These are phyloP conservation scores for Lontra canadensis DNA, from an alignment of 2,113 vertebrate species.

Conservation along the genomic window DNA sequence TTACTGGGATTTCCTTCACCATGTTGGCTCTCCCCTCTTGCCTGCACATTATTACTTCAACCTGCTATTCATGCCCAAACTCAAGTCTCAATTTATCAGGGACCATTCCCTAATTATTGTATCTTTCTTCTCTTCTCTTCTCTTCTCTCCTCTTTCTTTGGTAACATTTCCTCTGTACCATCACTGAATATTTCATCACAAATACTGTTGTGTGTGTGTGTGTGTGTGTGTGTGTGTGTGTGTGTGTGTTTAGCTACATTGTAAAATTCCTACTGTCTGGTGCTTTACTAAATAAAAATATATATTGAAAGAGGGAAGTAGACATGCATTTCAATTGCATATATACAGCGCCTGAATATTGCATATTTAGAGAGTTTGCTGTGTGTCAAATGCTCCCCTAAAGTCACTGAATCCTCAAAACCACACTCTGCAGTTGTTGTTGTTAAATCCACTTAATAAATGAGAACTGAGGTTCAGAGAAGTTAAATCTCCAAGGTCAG, in stretches of 20 bases:
- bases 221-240: neutral
- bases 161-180: neutral
- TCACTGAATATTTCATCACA: neutral
- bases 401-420: conserved; percentile 58
- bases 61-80: neutral
- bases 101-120: neutral
- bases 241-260: neutral
- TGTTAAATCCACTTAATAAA: conserved; percentile 77
- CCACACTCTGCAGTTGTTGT: conserved; percentile 42
- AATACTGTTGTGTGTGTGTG: neutral
- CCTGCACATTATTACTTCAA: neutral
- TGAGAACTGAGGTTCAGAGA: conserved; percentile 62
- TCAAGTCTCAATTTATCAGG: neutral
- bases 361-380: conserved; percentile 51
- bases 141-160: neutral
- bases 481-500: conserved; percentile 74
- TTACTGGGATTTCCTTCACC: neutral
- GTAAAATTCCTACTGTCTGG: neutral
- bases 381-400: conserved; percentile 61
- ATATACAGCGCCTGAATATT: conserved; percentile 47
- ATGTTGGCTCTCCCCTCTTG: neutral
- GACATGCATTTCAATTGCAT: conserved; percentile 36
- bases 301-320: conserved; percentile 27
- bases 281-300: conserved; percentile 62
- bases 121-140: neutral